Base-by-base conservation (phyloP, 1,140 invertebrate species). In the Diuraphis noxia region DNA sequence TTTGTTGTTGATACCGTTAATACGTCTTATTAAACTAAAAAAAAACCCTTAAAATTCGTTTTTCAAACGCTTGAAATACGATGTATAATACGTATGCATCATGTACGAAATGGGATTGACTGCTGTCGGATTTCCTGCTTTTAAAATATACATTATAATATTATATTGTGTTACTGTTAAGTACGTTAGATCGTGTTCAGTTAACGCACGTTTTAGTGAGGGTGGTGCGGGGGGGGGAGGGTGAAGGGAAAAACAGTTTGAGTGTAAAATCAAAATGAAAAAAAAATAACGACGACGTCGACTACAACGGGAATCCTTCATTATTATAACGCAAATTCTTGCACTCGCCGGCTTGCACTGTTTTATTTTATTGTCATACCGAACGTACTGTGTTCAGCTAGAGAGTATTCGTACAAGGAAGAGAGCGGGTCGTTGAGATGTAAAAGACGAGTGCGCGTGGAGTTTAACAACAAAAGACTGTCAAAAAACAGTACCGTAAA, bases 381-480 rank as follows among this genome's bases (percentile, higher is more conserved):
- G 40, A 88, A 63, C 56, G 38, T 19, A 63, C 52, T 36, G 49
- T 9, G 5, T 19, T 9, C 56, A 36, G 36, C 1, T 3, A 56
- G 43, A 13, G 72, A 79, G 43, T n/a, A n/a, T 36, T 4, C 8
- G 89, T 7, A 41, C 46, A n/a, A n/a, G n/a, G n/a, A n/a, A 40
- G 77, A 49, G 17, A 25, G 25, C 36, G 30, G 17, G 19, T 38
- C 41, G 77, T 49, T 72, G 10, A 72, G 84, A 36, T 79, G 89
- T 52, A 46, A 91, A 52, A 91, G 89, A 91, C 89, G 72, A 91
- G 72, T 52, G 43, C 19, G 41, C n/a, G 34, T 30, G 43, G 41
- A 25, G 38, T n/a, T 25, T 4, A 30, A 81, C 89, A 91, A 91
- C 89, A 91, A 91, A 91, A 81, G 89, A 91, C 77, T 81, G 88